Conservation (phyloP, 2,797 vertebrate species). For the Tinamus major region DNA sequence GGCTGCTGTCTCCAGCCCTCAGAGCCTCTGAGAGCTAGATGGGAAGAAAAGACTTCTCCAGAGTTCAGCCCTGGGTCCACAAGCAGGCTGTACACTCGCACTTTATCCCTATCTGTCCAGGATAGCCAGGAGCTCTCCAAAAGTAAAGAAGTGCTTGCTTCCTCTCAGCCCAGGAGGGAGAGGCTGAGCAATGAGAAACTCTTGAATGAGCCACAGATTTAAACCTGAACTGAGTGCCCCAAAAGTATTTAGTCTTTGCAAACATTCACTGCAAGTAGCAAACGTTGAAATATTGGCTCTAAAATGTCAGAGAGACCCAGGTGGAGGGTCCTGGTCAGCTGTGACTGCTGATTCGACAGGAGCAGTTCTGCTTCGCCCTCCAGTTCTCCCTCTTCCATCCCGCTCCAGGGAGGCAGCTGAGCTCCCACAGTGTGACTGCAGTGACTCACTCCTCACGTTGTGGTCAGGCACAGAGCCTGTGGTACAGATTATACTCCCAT, state of each 20-base stretch:
- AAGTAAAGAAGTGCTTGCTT: background rate
- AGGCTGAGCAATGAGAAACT: background rate
- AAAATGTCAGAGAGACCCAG: background rate
- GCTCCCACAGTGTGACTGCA: background rate
- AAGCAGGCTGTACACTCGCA: background rate
- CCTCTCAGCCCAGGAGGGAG: background rate
- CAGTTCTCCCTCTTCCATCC: background rate
- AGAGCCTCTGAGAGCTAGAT: background rate
- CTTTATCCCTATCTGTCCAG: background rate
- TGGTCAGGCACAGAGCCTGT: background rate
- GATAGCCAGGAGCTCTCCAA: background rate
- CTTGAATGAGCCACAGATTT: background rate
- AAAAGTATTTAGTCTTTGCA: background rate
- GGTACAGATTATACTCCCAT: background rate
- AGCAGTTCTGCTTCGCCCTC: accelerated
- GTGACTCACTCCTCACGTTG: background rate
- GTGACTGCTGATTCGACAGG: background rate
- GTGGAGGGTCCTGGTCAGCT: background rate
- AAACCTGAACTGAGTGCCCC: background rate
- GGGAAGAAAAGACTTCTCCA: background rate
- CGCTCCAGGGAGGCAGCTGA: background rate
- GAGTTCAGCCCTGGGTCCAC: background rate
- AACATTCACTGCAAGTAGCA: background rate
- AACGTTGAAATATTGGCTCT: background rate
- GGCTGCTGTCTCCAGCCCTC: background rate